A percentile compares a stretch with the other conserved stretches of the same genome.
These are phyloP conservation scores for Oreohelix idahoensis DNA, from an alignment of 1,140 invertebrate species.

Conservation along the genomic window DNA sequence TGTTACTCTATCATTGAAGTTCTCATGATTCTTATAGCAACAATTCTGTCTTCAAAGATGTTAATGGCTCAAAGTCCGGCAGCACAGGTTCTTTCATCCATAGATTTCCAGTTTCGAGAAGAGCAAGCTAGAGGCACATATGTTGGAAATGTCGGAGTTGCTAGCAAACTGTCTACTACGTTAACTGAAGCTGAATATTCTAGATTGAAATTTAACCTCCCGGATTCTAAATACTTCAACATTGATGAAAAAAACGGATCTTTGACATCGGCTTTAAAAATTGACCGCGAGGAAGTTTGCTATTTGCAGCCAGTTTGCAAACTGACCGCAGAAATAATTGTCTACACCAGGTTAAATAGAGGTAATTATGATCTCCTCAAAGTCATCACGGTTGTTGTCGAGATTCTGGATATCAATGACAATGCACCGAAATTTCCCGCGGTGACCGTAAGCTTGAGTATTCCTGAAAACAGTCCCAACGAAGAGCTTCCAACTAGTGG, in stretches of 20 bases:
- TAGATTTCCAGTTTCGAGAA: conserved; percentile 41
- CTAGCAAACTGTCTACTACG: conserved; percentile 36
- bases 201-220: conserved; percentile 42
- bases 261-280: conserved; percentile 75
- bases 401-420: conserved; percentile 65
- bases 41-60: neutral
- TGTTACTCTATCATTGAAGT: neutral
- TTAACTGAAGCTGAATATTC: conserved; percentile 35
- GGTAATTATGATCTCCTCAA: conserved; percentile 41
- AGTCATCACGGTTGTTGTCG: conserved; percentile 46
- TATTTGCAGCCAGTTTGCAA: conserved; percentile 41
- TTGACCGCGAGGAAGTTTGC: conserved; percentile 61
- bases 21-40: neutral
- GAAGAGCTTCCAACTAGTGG: conserved; percentile 52
- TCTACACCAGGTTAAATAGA: conserved; percentile 20
- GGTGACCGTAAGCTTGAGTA: conserved; percentile 44
- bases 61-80: neutral
- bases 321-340: conserved; percentile 44
- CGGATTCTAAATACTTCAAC: conserved; percentile 76
- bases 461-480: conserved; percentile 57
- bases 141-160: conserved; percentile 50
- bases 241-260: conserved; percentile 92
- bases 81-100: neutral
- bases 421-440: conserved; percentile 63
- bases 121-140: conserved; percentile 42